A percentile compares a stretch with the other conserved stretches of the same genome.
These are phyloP conservation scores for Tenthredo livida DNA, from an alignment of 2,888 invertebrate species.

Conservation along the genomic window DNA sequence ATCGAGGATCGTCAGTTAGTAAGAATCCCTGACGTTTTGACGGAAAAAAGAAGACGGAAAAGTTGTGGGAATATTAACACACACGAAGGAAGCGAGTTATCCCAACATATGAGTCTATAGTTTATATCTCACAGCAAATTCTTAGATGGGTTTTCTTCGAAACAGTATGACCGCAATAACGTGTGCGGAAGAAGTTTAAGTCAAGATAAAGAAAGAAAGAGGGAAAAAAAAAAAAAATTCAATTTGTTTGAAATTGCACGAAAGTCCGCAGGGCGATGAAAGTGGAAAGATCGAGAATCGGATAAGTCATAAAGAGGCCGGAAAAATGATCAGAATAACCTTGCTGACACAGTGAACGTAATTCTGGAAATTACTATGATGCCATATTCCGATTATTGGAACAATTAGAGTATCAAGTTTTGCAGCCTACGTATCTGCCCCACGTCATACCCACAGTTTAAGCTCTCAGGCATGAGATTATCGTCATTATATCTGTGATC, in stretches of 20 bases:
- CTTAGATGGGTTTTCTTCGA: neutral
- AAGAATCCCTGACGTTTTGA: neutral
- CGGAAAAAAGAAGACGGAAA: neutral
- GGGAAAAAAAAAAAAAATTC: neutral
- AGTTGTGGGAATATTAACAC: conserved; percentile 27
- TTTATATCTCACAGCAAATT: neutral
- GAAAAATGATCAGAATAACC: neutral
- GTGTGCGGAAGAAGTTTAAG: neutral
- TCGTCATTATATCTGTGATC: neutral
- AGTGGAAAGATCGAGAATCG: neutral
- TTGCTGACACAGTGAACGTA: neutral
- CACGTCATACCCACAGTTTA: neutral
- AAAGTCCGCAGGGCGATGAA: neutral
- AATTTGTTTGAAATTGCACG: neutral
- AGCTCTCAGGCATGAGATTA: neutral
- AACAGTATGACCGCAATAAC: neutral
- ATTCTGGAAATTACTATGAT: neutral
- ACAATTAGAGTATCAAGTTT: neutral
- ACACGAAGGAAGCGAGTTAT: neutral
- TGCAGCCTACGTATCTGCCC: neutral
- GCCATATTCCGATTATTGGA: conserved; percentile 1
- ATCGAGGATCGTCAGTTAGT: conserved; percentile 36
- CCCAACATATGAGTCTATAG: conserved; percentile 3
- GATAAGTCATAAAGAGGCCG: neutral
- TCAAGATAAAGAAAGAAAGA: neutral